Base-by-base conservation (phyloP, 2,113 vertebrate genomes). In the Sander vitreus region DNA sequence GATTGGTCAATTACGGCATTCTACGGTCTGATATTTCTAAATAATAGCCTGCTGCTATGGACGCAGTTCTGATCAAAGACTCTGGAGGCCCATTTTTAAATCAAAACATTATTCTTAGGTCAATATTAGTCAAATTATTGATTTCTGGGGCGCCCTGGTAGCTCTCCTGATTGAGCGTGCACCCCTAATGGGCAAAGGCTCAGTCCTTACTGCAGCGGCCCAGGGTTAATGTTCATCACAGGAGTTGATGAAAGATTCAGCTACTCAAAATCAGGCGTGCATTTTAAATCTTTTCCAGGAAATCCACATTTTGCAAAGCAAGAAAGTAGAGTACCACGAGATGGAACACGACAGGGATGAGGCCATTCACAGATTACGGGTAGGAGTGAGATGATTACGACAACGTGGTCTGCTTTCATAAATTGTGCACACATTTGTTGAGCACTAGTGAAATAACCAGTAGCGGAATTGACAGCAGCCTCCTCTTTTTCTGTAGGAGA, bases 291-390 rank as follows among this genome's bases (percentile, higher is more conserved):
- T 70, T 21, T 78, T 90, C 13, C 74, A 99, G 98, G 98, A 99
- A 93, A 97, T 99, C 60, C 97, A 97, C 91, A 91, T 97, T 66
- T 91, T 99, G 55, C 98, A 97, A 87, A 97, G 87, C 83, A 97
- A 98, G 82, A 97, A 94, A 25, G 90, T 92, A 0, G 87, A 96
- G 1, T 93, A 94, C 15, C 96, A 96, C 16, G 96, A 98, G 60
- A 93, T 95, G 11, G 94, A 97, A 19, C 96, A 93, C 0, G 96
- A 97, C 18, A 90, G 96, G 0, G 96, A 99, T 45, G 96, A 98
- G 75, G 95, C 95, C 0, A 96, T 97, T 60, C 97, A 96, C 91
- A 97, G 97, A 88, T 90, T 99, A 82, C 96, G 97, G 96, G 98
- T 99, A 86, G 8, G 71, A 72, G 1, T 43, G 21, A 51, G 25